Evolutionary conservation across 2,888 invertebrate species (phyloP), one percentile per base, ranked within the genome.

Genomic region (Lathronympha strigana): DNA sequence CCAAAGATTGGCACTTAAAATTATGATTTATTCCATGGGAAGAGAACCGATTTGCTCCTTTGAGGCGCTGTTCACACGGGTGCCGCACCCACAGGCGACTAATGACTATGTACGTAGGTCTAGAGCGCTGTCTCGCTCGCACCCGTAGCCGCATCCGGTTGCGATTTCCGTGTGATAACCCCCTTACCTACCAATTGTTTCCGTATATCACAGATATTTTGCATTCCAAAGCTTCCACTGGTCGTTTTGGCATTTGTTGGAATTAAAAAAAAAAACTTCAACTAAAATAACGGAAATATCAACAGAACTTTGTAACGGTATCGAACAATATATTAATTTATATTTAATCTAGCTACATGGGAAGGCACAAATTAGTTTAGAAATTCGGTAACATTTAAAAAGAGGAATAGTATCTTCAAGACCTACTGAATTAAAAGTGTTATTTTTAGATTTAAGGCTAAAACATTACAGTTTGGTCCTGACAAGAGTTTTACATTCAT

Each of bases 351-450:
- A 80, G 73, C 72, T 74, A 72, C 68, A 66, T 67, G 69, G 74
- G 75, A 83, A 85, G 84, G 84, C 84, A 85, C 80, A 77, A 79
- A 67, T 68, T 67, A 73, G 68, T 68, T 66, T 72, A 78, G 76
- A 69, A 79, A 79, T 84, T 83, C 83, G 85, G 85, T 87, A 88
- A 86, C 86, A 77, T 82, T 82, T 79, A 70, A 77, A 79, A 77
- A 78, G 76, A 33, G 13, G 28, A 45, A 28, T 25, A 60, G 13
- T 40, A 60, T 60, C 3, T 67, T 67, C 69, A 71, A 69, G 62
- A 66, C 53, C 66, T 62, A 71, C 67, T 63, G 68, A 61, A 70
- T 69, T 68, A 63, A 68, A 68, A 62, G 66, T 66, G 67, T 69
- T 53, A 43, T 51, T 31, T 40, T 64, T 61, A 38, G 11, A n/a